Percentiles rank a stretch among this genome's conserved stretches.
These are phyloP conservation scores for Ahaetulla prasina DNA, from an alignment of 2,113 vertebrate genomes.

Conservation along the genomic window DNA sequence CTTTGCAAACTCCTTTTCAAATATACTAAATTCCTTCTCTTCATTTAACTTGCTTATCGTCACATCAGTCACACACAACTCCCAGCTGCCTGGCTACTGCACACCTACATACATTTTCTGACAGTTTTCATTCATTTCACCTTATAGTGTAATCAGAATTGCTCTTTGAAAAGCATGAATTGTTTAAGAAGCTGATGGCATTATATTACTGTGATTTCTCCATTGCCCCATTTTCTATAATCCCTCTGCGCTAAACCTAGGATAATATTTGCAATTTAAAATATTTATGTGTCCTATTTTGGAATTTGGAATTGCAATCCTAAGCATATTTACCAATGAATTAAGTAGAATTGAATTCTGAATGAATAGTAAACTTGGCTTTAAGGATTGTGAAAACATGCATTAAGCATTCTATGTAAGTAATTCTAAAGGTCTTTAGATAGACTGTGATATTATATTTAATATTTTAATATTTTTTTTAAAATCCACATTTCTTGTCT, in stretches of 20 bases:
- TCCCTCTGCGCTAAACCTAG: too few relatives aligned
- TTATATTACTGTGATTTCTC: not conserved
- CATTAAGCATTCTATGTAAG: not conserved
- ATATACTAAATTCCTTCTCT: not conserved
- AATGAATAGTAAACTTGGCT: not conserved
- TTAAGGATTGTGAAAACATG: not conserved
- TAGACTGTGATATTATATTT: not conserved
- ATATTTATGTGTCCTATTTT: not conserved
- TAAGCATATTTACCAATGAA: not conserved
- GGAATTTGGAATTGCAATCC: not conserved
- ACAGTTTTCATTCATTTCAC: constrained; percentile 43
- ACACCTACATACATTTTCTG: constrained; percentile 52
- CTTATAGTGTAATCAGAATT: constrained; percentile 34
- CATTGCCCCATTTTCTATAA: not conserved
- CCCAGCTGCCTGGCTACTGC: constrained; percentile 50
- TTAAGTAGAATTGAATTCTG: not conserved
- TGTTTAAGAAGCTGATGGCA: not conserved
- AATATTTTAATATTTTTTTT: not conserved
- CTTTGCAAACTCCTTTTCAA: constrained; percentile 26
- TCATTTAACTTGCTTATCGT: constrained; percentile 55
- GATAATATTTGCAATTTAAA: not conserved
- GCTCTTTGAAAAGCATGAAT: constrained; percentile 1
- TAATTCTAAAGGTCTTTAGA: not conserved
- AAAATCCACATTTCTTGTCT: not conserved
- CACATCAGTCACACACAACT: constrained; percentile 54